Evolutionary conservation across 1,140 invertebrate species (phyloP).

Genomic region (Ridgeia piscesae): DNA sequence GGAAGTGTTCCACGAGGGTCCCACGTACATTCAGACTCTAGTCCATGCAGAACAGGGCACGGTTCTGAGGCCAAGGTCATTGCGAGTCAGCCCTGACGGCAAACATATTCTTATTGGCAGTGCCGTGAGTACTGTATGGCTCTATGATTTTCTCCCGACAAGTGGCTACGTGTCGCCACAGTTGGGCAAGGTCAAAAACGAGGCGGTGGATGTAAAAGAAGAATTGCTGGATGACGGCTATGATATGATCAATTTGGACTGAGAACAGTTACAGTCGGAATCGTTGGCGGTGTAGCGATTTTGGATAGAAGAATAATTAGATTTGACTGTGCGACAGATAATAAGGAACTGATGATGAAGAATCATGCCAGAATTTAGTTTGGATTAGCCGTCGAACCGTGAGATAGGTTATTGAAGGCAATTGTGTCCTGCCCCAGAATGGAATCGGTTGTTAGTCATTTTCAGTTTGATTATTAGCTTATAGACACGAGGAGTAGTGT

Average conservation of each 20-base stretch:
- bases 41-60: not conserved
- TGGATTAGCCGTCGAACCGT: not conserved
- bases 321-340: not conserved
- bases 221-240: not conserved
- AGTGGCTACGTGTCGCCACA: not conserved
- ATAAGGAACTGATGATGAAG: not conserved
- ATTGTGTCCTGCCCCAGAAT: not conserved
- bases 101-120: not conserved
- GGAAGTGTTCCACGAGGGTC: not conserved
- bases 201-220: not conserved
- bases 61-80: not conserved
- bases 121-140: not conserved
- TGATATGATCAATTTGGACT: not conserved
- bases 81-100: not conserved
- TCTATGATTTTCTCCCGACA: not conserved
- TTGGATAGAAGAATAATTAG: not conserved
- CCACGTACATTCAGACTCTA: not conserved
- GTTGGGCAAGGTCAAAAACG: not conserved
- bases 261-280: not conserved
- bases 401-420: not conserved
- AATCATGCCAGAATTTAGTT: not conserved
- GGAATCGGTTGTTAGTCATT: not conserved
- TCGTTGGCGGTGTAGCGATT: not conserved
- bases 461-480: not conserved
- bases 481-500: not conserved